A percentile compares a stretch with the other conserved stretches of the same genome.
phyloP scores from a whole-genome alignment of 2,797 vertebrate species.

The Lepus townsendii region DNA sequence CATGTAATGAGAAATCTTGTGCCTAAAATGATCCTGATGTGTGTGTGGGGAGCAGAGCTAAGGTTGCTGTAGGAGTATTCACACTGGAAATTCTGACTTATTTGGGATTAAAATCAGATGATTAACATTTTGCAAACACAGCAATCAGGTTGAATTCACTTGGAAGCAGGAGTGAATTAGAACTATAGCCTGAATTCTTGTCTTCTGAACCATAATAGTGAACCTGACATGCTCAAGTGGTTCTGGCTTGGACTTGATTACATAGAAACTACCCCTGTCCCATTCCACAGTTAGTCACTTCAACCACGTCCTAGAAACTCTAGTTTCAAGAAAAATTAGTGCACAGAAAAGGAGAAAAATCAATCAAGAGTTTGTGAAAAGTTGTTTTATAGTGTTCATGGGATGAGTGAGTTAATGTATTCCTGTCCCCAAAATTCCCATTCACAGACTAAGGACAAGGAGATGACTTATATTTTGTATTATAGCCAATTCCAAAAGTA shows the following conservation, averaged over 20 bases:
- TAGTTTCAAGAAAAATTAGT: neutral
- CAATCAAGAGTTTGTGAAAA: neutral
- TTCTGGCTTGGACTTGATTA: neutral
- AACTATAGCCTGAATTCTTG: neutral
- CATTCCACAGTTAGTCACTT: neutral
- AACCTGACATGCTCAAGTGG: neutral
- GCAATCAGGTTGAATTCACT: conserved; percentile 36
- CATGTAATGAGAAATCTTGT: neutral
- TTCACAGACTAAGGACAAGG: neutral
- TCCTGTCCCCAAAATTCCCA: conserved; percentile 20
- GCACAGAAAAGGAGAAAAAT: neutral
- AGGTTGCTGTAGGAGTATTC: neutral
- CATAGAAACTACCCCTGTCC: neutral
- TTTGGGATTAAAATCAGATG: conserved; percentile 40
- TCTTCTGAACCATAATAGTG: neutral
- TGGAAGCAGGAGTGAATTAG: conserved; percentile 32
- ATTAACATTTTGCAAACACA: conserved; percentile 53
- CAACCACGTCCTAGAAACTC: neutral
- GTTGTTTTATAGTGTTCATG: neutral
- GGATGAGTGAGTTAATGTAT: neutral
- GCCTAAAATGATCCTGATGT: neutral
- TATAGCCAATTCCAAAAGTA: neutral
- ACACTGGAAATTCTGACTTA: neutral
- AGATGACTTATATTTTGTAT: neutral
- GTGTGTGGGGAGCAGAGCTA: neutral